Conservation (phyloP, 2,797 vertebrate genomes). For the Pipistrellus kuhlii region DNA sequence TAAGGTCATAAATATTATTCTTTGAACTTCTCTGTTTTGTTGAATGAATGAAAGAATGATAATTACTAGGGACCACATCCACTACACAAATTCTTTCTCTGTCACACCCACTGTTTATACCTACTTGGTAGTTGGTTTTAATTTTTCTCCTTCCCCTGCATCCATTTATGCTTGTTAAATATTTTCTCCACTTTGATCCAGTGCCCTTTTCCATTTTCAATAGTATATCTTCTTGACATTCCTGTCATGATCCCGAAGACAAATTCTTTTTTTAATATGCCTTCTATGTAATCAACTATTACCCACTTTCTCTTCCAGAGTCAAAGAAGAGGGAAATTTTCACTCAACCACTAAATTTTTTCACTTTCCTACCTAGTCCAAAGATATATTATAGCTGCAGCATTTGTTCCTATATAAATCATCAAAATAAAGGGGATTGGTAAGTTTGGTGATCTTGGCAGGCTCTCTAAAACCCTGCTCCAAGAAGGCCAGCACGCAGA, state of each 20-base stretch:
- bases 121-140: neutral
- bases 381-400: neutral
- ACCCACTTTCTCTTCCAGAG: neutral
- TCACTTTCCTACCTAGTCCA: neutral
- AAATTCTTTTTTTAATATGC: neutral
- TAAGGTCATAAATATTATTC: slow-evolving; percentile 42
- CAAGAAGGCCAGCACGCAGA: neutral
- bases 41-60: slow-evolving; percentile 54
- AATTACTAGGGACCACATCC: neutral
- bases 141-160: neutral
- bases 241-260: neutral
- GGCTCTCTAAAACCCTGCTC: neutral
- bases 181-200: slow-evolving; percentile 16
- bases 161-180: slow-evolving; percentile 37
- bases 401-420: neutral
- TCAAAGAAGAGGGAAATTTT: neutral
- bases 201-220: neutral
- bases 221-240: slow-evolving; percentile 18
- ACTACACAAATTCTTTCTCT: neutral
- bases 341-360: neutral
- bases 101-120: neutral
- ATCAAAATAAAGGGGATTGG: neutral
- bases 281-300: neutral
- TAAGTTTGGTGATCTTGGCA: neutral
- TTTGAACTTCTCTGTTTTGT: slow-evolving; percentile 10